Evolutionary conservation across 2,888 invertebrate species (phyloP), one percentile per base, ranked within the genome.

Genomic region (Thyatira batis): DNA sequence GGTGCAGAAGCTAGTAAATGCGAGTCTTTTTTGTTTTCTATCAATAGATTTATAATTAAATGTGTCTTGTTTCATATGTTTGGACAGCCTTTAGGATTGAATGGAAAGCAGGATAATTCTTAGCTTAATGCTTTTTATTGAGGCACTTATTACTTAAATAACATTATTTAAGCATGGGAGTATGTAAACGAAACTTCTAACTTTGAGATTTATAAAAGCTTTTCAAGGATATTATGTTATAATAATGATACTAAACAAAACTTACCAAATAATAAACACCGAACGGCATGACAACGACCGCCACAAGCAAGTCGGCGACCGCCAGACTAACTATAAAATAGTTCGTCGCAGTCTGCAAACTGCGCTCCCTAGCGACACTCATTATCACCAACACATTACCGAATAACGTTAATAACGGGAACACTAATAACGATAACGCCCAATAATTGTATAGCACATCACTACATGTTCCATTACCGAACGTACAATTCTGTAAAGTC

Each of bases 231-330:
- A 45, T 20, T 10, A 10, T 20, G 11, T 30, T 20, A 39, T 8
- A 30, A 21, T 33, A 49, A 9, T 20, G 33, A 49, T 20, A 33
- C 33, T 11, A 39, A 49, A 33, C 30, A 5, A 8, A 11, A 95
- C 98, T 97, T 90, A 99, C 99, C 97, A 99, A 94, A 86, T 98
- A 97, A 93, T 99, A 99, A 76, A 99, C 98, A 67, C 98, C 99
- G 83, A 99, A 98, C 45, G 99, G 99, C 99, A 99, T 99, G 63
- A 99, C 99, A 60, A 98, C 95, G 48, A 98, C 97, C 51, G 99
- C 99, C 43, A 99, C 99, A 58, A 99, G 94, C 63, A 99, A 94
- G 92, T 99, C 99, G 20, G 99, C 99, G 44, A 99, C 94, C 52
- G 99, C 99, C 78, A 99, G 91, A 78, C 98, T 98, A 76, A 99